phyloP scores from a whole-genome alignment of 2,113 vertebrate species.

The Dascyllus trimaculatus region DNA sequence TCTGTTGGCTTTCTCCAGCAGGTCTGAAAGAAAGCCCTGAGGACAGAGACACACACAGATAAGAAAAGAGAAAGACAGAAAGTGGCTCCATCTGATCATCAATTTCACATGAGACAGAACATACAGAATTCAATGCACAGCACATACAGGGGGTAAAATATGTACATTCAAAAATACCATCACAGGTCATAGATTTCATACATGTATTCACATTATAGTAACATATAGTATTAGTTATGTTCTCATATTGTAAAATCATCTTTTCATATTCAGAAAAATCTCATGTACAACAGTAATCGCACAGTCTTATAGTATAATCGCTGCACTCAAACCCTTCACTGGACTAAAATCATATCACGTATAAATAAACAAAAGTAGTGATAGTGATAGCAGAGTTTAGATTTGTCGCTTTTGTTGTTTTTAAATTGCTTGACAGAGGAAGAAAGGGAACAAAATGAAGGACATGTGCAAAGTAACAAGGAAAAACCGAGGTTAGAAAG shows the following conservation, averaged over 20 bases:
- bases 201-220: background rate
- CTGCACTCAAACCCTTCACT: too few relatives aligned
- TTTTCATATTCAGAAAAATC: background rate
- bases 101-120: background rate
- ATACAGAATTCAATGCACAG: background rate
- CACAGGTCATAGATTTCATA: background rate
- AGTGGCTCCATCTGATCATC: background rate
- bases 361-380: background rate
- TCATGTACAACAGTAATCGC: background rate
- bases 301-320: too few relatives aligned
- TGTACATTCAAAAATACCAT: background rate
- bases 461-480: background rate
- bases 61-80: background rate
- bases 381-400: too few relatives aligned
- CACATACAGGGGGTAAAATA: background rate
- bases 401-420: too few relatives aligned
- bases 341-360: too few relatives aligned
- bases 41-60: slow-evolving; percentile 40
- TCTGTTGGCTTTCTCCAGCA: slow-evolving; percentile 96
- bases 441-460: background rate
- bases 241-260: background rate
- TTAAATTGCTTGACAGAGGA: background rate
- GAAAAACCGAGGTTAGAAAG: rapidly evolving
- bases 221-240: background rate
- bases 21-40: slow-evolving; percentile 95